Evolutionary conservation across 2,797 vertebrate genomes (phyloP), one percentile per base, ranked within the genome.

Genomic region (Apogon hyalosoma): DNA sequence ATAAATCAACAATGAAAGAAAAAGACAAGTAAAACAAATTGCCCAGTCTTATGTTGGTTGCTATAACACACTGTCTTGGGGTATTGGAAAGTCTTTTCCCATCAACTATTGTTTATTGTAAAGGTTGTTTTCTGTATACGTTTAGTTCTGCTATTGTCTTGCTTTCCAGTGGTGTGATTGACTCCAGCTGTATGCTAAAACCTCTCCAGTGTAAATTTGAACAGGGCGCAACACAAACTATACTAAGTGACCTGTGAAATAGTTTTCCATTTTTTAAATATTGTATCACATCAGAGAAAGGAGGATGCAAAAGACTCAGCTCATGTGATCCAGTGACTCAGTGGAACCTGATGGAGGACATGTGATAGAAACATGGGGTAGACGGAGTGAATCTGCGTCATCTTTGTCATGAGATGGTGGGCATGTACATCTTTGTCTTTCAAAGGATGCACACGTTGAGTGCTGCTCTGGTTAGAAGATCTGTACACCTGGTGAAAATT

Each of bases 1-100:
- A 87, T 80, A 77, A 77, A 85, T 72, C 82, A 85, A 81, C 79
- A 81, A 67, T 49, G 40, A 10, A 73, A 60, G 75, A 62, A 2
- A 19, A 61, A 74, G 69, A 69, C 19, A 77, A 73, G 73, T 69
- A 87, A 74, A 81, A 76, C 85, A 83, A 47, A 50, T 67, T 48
- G 53, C 60, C 53, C 7, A 50, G 47, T 46, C 80, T 48, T 45
- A 50, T 52, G 19, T 21, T 21, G 19, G 62, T 76, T 82, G 74
- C 78, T 60, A 49, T 80, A 83, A 65, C 11, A 1, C 54, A 13
- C 31, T 54, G 73, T 53, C 50, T 71, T 28, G 60, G 24, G 39
- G 52, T 48, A 70, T 63, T 77, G 67, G 73, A 62, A 10, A 24
- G 43, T 58, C 57, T 56, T 68, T 79, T 83, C 68, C 76, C 66